Conservation (phyloP, 1,140 invertebrate species). For the Caerostris extrusa region DNA sequence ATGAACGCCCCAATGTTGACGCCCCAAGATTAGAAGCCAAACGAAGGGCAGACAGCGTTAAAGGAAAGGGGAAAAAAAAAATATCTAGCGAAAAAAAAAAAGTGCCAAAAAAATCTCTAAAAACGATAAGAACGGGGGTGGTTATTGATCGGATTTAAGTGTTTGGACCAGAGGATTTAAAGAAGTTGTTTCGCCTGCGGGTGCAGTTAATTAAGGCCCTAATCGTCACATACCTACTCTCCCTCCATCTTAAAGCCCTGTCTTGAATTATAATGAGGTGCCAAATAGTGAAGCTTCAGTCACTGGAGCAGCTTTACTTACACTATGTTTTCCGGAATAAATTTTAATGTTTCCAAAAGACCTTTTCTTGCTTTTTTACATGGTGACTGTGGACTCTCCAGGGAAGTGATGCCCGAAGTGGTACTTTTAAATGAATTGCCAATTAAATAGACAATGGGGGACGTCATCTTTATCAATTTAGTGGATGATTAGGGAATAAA, state of each 20-base stretch:
- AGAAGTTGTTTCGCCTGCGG: constrained; percentile 64
- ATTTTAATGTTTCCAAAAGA: background rate
- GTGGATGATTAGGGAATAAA: no score
- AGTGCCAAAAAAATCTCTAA: constrained; percentile 7
- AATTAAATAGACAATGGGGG: no score
- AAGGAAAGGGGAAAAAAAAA: constrained; percentile 4
- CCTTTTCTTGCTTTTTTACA: background rate
- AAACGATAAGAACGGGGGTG: constrained; percentile 22
- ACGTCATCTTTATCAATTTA: no score
- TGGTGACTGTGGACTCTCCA: background rate
- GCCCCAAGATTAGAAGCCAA: constrained; percentile 48
- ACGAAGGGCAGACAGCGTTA: constrained; percentile 11
- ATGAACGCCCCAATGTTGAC: constrained; percentile 45
- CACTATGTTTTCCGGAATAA: background rate
- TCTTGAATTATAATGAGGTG: constrained; percentile 54
- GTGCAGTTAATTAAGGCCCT: constrained; percentile 63
- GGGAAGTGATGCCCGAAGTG: background rate
- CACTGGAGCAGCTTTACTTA: background rate
- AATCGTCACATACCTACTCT: constrained; percentile 6
- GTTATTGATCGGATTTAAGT: constrained; percentile 62
- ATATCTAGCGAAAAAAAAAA: background rate
- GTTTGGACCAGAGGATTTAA: constrained; percentile 46
- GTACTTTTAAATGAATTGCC: no score
- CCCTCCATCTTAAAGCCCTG: constrained; percentile 9
- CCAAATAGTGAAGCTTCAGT: background rate